Base-by-base conservation (phyloP, 2,888 invertebrate genomes). In the Malacosoma neustria region DNA sequence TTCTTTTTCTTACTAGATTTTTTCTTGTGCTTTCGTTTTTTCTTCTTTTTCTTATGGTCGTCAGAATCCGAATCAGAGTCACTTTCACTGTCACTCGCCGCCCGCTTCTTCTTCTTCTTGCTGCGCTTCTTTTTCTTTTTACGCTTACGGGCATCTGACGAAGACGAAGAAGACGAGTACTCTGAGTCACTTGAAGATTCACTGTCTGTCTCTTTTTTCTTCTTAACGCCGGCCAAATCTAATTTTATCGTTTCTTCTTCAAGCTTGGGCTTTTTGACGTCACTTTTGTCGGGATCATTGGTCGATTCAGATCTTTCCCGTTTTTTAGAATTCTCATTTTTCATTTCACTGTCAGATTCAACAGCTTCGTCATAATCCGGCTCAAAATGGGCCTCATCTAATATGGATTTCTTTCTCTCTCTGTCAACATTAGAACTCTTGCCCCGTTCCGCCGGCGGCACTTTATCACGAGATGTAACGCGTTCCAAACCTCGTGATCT, bases 321-420 rank as follows among this genome's bases (percentile, higher is more conserved):
- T 56, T 81, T 85, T 49, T 80, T 81, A 9, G 48, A 53, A 29
- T 51, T 54, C 29, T 89, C 89, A 9, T 87, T 88, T 42, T 91
- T 91, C 2, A 81, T 76, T 49, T 92, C 91, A 12, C 82, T 87
- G 41, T 92, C 91, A 3, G 90, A 85, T 49, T 89, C 87, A 11
- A 87, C 69, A 37, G 72, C 81, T 56, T 87, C 89, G 47, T 92
- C 92, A 64, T 93, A 92, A 61, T 93, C 92, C 0, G 92, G 92
- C 55, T 91, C 92, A 58, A 92, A 92, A 57, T 87, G 90, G 0
- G 92, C 89, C 70, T 93, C 93, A 51, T 93, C 92, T 31, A 92
- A 70, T 4, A 89, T 88, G 5, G 91, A 88, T 54, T 92, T 91
- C 50, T 92, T 90, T 45, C 90, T 76, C 60, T 89, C 88, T 1